Evolutionary conservation across 2,797 vertebrate genomes (phyloP), one percentile per base, ranked within the genome.

Genomic region (Anabacerthia variegaticeps): DNA sequence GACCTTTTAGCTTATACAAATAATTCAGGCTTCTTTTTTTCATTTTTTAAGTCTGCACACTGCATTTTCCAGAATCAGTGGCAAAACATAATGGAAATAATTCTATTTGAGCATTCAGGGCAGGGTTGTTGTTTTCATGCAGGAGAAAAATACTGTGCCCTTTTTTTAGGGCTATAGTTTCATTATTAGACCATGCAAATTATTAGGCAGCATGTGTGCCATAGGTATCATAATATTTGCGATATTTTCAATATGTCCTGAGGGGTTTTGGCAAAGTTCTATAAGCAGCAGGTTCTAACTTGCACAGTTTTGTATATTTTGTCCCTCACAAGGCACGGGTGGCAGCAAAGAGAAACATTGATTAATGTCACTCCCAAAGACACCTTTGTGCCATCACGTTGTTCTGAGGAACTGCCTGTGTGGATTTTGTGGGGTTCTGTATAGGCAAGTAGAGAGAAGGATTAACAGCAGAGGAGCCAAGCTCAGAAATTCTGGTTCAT

Each of bases 1-100:
- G 94, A 93, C 96, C 92, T 92, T 89, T 56, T 27, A 73, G 24
- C 49, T 85, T 73, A 82, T 46, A 92, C 79, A 92, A 81, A 95
- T 89, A 93, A 93, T 55, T 54, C 92, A 86, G 54, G 48, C 14
- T 88, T 80, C 36, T n/a, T 68, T 68, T 52, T 52, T 51, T 51
- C 26, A 19, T 34, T 76, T 44, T 51, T 62, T 21, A 88, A 72
- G 56, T 43, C 85, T 37, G 34, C 34, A 27, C 36, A 24, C 20
- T 20, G 27, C 37, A 48, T 76, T 81, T 94, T 86, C 51, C 62
- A 88, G 51, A 51, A 15, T 44, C 76, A 89, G 58, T 52, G 51
- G 72, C 62, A 95, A 44, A 83, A 61, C n/a, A 69, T 52, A 59
- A 85, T 36, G 43, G 67, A 56, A 81, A 69, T 80, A 36, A 68